These are phyloP conservation scores for Mimas tiliae DNA, from an alignment of 2,888 invertebrate genomes.

Conservation along the genomic window DNA sequence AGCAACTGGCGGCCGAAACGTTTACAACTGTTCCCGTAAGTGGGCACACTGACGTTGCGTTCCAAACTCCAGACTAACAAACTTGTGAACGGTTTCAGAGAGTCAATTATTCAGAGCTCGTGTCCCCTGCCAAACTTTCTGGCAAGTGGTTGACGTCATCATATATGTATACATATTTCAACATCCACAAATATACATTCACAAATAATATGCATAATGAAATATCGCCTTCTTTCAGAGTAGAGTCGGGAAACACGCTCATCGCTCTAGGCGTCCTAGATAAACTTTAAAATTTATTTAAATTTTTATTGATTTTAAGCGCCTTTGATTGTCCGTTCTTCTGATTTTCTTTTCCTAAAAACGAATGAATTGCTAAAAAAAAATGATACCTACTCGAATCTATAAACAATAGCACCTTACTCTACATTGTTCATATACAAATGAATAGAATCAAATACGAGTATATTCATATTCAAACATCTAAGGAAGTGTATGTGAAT, in stretches of 20 bases:
- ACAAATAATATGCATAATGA: constrained; percentile 67
- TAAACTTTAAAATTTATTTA: background rate
- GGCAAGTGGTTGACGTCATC: constrained; percentile 78
- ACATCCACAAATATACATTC: constrained; percentile 57
- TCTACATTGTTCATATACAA: no score
- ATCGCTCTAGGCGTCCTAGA: background rate
- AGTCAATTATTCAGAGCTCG: constrained; percentile 76
- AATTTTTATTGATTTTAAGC: no score
- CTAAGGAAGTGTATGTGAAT: no score
- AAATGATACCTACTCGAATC: no score
- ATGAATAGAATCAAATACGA: no score
- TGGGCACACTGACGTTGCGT: constrained; percentile 60
- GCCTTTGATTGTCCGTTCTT: constrained; percentile 1
- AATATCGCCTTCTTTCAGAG: constrained; percentile 59
- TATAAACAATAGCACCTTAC: no score
- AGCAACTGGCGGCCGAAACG: constrained; percentile 41
- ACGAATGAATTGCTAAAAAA: no score
- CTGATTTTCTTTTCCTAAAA: background rate
- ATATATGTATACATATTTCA: constrained; percentile 63
- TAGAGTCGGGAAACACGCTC: constrained; percentile 50
- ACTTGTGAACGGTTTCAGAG: constrained; percentile 72
- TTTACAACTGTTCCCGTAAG: constrained; percentile 40
- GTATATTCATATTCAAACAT: no score
- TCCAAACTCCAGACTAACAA: constrained; percentile 78
- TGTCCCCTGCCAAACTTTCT: constrained; percentile 82